phyloP scores from a whole-genome alignment of 1,140 invertebrate genomes.

The Coelopa frigida region DNA sequence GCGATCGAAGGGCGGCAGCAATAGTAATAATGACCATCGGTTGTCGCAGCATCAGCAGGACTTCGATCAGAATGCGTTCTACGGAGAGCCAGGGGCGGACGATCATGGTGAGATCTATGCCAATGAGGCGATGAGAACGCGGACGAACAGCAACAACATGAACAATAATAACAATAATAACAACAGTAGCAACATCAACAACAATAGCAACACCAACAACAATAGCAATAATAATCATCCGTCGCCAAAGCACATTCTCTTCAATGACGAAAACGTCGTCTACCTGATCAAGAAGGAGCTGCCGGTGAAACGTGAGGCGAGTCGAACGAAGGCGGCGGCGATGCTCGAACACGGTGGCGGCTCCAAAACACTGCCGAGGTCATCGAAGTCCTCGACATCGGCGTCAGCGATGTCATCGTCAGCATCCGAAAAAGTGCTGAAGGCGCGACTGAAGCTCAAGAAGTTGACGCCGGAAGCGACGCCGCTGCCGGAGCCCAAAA shows the following conservation, averaged over 20 bases:
- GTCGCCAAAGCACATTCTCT: slow-evolving; percentile 36
- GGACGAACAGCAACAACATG: slow-evolving; percentile 3
- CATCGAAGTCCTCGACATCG: too few relatives aligned
- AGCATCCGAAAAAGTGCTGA: slow-evolving; percentile 12
- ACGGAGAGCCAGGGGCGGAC: neutral
- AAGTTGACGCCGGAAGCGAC: slow-evolving; percentile 18
- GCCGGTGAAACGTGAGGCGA: slow-evolving; percentile 20
- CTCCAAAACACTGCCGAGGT: too few relatives aligned
- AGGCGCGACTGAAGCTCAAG: slow-evolving; percentile 35
- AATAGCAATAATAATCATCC: neutral
- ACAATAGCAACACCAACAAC: neutral
- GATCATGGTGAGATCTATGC: too few relatives aligned
- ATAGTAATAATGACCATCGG: too few relatives aligned
- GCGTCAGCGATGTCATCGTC: too few relatives aligned
- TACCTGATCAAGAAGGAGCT: slow-evolving; percentile 41
- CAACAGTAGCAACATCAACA: slow-evolving; percentile 1
- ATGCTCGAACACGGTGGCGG: too few relatives aligned
- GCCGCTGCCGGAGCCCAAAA: slow-evolving; percentile 16
- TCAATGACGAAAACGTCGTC: slow-evolving; percentile 40
- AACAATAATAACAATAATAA: neutral
- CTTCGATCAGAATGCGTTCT: neutral
- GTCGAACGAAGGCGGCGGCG: neutral
- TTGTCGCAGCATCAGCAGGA: too few relatives aligned
- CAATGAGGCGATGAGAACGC: neutral
- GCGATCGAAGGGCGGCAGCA: slow-evolving; percentile 9